A percentile compares a stretch with the other conserved stretches of the same genome.
Evolutionary conservation across 1,140 invertebrate genomes (phyloP).

Genomic region (Varroa destructor): DNA sequence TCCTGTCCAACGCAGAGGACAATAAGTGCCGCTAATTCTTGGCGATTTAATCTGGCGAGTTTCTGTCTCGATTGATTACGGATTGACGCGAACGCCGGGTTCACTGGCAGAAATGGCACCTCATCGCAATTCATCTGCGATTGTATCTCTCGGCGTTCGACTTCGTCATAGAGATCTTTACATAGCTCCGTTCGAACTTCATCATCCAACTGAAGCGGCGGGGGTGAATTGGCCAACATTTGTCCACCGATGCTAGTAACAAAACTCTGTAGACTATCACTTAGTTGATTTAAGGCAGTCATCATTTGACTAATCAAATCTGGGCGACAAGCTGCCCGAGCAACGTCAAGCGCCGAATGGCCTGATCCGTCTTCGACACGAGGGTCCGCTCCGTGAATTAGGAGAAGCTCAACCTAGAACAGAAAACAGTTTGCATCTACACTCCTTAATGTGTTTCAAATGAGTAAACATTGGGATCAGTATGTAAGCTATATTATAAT

Average conservation of each 20-base stretch:
- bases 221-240: neutral
- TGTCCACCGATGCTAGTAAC: neutral
- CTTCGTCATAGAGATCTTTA: conserved; percentile 23
- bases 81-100: neutral
- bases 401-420: conserved; percentile 1
- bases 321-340: neutral
- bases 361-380: neutral
- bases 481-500: too few relatives aligned
- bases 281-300: conserved; percentile 11
- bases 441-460: too few relatives aligned
- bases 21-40: conserved; percentile 18
- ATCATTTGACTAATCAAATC: conserved; percentile 11
- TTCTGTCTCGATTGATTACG: conserved; percentile 20
- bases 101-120: conserved; percentile 21
- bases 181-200: conserved; percentile 18
- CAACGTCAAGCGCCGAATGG: conserved; percentile 5
- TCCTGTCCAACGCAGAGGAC: conserved; percentile 1
- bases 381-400: conserved; percentile 21
- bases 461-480: too few relatives aligned
- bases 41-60: neutral
- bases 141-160: conserved; percentile 12
- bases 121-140: conserved; percentile 17
- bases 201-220: neutral
- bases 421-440: too few relatives aligned
- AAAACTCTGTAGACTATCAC: conserved; percentile 7